Base-by-base conservation (phyloP, 1,140 invertebrate species). In the Lamellibrachia luymesi region DNA sequence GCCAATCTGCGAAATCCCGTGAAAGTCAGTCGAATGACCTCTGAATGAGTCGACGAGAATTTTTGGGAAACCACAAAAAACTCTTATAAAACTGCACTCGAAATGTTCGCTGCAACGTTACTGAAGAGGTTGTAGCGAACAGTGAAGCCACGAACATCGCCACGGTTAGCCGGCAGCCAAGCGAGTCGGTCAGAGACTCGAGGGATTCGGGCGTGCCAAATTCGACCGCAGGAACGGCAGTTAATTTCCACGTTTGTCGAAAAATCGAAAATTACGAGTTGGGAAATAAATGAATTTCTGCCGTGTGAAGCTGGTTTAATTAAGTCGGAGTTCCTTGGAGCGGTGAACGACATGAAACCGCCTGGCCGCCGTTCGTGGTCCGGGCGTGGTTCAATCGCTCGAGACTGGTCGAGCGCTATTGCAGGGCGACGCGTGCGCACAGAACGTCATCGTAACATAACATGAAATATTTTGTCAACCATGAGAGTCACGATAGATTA, bases 261-360 rank as follows among this genome's bases (percentile, higher is more conserved):
- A 80, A 80, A 80, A 80, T 80, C 64, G 64, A 80, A 80, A 80
- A 80, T 80, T 80, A 80, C 64, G 64, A 80, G 64, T 80, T 80
- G 64, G 64, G 25, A 80, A 80, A 80, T 80, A 80, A 80, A 80
- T 80, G 64, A 80, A 80, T 22, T 80, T 80, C 64, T 80, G 64
- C 64, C 64, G 64, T 80, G 64, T 80, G 64, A 80, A 80, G 64
- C 64, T 2, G 64, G 25, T 80, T 80, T 80, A 80, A 80, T 80
- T 80, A 80, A 80, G 64, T 8, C 64, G 13, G 64, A 80, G 64
- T 22, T 8, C 13, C 64, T 4, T 0, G 64, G 64, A 80, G 64
- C 64, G 7, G 7, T 80, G 64, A 1, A 56, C 52, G 52, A 56
- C 17, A 17, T 56, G 52, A 56, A 56, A 56, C 6, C 52, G 64